Percentiles rank a stretch among this genome's conserved stretches.
Evolutionary conservation across 2,113 vertebrate genomes (phyloP).

Genomic region (Melanerpes formicivorus): DNA sequence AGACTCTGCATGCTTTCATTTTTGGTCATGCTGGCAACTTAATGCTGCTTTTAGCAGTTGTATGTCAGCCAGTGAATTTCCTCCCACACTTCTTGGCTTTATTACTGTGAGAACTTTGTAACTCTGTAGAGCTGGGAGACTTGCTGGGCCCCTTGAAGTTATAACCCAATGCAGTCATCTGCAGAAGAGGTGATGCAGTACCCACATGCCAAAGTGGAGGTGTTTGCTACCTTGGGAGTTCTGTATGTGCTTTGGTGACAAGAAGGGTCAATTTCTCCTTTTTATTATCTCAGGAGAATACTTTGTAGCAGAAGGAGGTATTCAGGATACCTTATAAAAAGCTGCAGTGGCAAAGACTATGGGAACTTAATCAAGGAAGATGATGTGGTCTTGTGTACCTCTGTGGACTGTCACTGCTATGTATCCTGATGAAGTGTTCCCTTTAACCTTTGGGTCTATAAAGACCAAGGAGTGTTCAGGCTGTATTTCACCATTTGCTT

Average conservation of each 20-base stretch:
- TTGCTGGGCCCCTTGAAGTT: not conserved
- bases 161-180: not conserved
- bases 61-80: not conserved
- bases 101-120: not conserved
- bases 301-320: not conserved
- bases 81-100: not conserved
- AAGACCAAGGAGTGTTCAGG: not conserved
- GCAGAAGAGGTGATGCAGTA: not conserved
- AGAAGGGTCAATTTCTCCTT: not conserved
- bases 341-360: not conserved
- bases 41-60: not conserved
- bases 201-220: rapidly evolving
- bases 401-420: not conserved
- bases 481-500: not conserved
- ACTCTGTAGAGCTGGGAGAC: not conserved
- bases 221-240: not conserved
- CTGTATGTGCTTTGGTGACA: not conserved
- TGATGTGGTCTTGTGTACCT: not conserved
- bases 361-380: not conserved
- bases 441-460: not conserved
- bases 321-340: not conserved
- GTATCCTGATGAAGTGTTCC: not conserved
- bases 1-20: not conserved
- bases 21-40: not conserved
- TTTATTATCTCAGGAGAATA: not conserved